Percentiles rank a stretch among this genome's conserved stretches.
Conservation (phyloP, 2,113 vertebrate species). For the Macrotus californicus region DNA sequence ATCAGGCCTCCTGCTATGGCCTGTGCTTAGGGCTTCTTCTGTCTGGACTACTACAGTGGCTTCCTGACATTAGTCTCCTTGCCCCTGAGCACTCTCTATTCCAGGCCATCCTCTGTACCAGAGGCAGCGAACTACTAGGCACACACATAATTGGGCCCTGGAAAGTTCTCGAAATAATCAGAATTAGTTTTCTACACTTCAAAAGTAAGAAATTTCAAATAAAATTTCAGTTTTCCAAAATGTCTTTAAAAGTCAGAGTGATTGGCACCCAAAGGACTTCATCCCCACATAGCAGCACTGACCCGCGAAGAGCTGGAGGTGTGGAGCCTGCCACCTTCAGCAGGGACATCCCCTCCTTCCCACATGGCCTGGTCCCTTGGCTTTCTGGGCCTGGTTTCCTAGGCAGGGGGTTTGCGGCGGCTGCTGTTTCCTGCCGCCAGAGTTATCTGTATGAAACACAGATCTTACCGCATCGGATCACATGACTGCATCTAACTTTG, state of each 20-base stretch:
- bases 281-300: neutral
- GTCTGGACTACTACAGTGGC: neutral
- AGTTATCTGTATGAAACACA: neutral
- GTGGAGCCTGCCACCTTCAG: neutral
- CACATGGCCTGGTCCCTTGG: neutral
- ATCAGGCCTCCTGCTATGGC: rapidly evolving
- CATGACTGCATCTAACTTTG: neutral
- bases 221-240: neutral
- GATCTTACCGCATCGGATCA: neutral
- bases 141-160: neutral
- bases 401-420: neutral
- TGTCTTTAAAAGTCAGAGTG: neutral
- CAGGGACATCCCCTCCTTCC: neutral
- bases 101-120: neutral
- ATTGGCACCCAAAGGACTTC: neutral
- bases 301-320: neutral
- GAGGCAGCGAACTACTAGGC: neutral
- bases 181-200: neutral
- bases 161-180: neutral
- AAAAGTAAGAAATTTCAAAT: neutral
- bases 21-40: neutral
- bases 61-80: neutral
- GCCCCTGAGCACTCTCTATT: neutral
- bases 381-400: neutral
- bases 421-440: neutral